Conservation (phyloP, 2,888 invertebrate species). For the Thera britannica region DNA sequence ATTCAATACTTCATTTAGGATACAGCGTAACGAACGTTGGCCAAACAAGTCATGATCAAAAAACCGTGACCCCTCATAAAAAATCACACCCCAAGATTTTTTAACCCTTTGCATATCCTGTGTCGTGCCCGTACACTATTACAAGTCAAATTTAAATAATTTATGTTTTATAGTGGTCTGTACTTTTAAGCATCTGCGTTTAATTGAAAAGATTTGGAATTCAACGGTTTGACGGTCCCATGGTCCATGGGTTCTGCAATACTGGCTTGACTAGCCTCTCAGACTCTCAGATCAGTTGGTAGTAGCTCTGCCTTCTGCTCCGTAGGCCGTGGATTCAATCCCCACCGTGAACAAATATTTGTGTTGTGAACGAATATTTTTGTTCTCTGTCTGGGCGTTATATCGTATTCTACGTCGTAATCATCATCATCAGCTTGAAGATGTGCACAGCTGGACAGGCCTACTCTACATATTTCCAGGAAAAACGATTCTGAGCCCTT, state of each 20-base stretch:
- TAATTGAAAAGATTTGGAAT: constrained; percentile 11
- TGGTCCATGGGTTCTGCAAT: background rate
- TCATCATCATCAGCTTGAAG: too few relatives aligned
- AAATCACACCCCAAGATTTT: constrained; percentile 77
- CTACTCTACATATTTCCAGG: too few relatives aligned
- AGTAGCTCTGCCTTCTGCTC: too few relatives aligned
- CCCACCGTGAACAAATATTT: too few relatives aligned
- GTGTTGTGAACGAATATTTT: too few relatives aligned
- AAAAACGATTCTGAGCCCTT: too few relatives aligned
- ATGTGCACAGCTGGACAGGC: too few relatives aligned
- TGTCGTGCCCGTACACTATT: constrained; percentile 75
- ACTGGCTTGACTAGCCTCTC: too few relatives aligned
- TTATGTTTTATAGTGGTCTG: constrained; percentile 70
- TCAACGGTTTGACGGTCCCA: constrained; percentile 11
- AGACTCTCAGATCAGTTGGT: too few relatives aligned
- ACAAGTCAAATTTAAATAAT: constrained; percentile 84
- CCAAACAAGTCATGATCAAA: constrained; percentile 58
- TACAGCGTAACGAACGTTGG: constrained; percentile 66
- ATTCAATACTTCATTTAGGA: constrained; percentile 66
- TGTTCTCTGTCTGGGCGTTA: too few relatives aligned
- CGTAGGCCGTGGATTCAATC: too few relatives aligned
- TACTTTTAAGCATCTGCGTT: constrained; percentile 74
- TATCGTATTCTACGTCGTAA: too few relatives aligned
- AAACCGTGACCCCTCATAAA: constrained; percentile 66
- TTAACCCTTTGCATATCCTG: constrained; percentile 83